Evolutionary conservation across 2,113 vertebrate species (phyloP).

Genomic region (Gavialis gangeticus): DNA sequence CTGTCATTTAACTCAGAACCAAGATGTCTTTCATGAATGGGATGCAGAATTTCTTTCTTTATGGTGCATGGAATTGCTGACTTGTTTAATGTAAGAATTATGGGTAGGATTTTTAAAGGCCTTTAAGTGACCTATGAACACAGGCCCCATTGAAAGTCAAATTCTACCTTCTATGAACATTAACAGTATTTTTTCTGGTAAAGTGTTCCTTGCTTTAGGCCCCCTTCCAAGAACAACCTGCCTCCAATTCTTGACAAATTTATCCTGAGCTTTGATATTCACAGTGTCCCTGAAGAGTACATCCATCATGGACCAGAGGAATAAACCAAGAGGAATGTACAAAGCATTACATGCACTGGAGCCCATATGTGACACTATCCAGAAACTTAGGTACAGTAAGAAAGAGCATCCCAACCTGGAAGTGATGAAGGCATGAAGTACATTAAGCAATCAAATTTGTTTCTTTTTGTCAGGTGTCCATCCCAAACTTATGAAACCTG

Average conservation of each 20-base stretch:
- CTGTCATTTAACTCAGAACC: constrained; percentile 50
- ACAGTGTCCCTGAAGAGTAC: background rate
- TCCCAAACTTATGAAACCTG: constrained; percentile 15
- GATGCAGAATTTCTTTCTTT: constrained; percentile 37
- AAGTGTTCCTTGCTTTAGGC: constrained; percentile 64
- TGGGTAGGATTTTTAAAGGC: constrained; percentile 68
- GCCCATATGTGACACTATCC: background rate
- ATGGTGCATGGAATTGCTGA: constrained; percentile 58
- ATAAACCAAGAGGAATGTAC: constrained; percentile 58
- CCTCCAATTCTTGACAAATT: constrained; percentile 70
- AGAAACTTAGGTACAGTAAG: constrained; percentile 25
- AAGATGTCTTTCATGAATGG: background rate
- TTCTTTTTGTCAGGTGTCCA: constrained; percentile 16
- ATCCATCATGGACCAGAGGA: constrained; percentile 40
- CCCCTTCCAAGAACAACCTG: constrained; percentile 72
- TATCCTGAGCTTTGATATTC: constrained; percentile 62
- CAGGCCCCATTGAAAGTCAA: constrained; percentile 66
- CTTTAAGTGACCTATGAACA: constrained; percentile 72
- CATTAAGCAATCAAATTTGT: background rate
- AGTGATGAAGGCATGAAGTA: background rate
- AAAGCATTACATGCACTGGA: background rate
- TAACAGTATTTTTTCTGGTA: constrained; percentile 64
- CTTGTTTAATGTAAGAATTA: constrained; percentile 71
- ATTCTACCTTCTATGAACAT: constrained; percentile 69
- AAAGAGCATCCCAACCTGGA: background rate